Evolutionary conservation across 64 coral and sea anemone genomes (phyloP).

Genomic region (Stylophora pistillata): DNA sequence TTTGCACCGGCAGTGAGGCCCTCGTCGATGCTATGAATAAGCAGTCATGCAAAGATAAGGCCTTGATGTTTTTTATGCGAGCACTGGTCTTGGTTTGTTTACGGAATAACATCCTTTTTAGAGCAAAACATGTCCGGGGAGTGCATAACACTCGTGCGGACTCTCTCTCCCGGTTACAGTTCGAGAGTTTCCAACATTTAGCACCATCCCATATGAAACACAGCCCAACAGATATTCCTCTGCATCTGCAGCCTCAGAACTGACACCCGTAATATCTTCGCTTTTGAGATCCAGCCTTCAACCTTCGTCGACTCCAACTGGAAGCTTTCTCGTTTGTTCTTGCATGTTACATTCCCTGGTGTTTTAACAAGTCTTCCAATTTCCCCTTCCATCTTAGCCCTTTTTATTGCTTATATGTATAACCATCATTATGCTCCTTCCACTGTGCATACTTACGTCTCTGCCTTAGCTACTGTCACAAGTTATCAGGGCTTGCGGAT

Average conservation of each 20-base stretch:
- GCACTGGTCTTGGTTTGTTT: constrained; percentile 17
- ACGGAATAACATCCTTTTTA: constrained; percentile 19
- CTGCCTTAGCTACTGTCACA: constrained; percentile 60
- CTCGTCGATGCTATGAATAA: constrained; percentile 43
- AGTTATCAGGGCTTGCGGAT: constrained; percentile 41
- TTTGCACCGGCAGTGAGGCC: constrained; percentile 54
- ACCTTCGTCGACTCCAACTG: too few species aligned
- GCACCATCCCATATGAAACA: too few species aligned
- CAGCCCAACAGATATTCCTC: too few species aligned
- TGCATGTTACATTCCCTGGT: constrained; percentile 12
- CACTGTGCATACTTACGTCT: constrained; percentile 42
- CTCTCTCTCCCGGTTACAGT: too few species aligned
- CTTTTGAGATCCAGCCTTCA: too few species aligned
- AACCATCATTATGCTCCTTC: constrained; percentile 41
- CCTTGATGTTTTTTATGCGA: constrained; percentile 24
- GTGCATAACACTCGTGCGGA: too few species aligned
- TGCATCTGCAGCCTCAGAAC: too few species aligned
- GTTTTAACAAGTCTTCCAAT: constrained; percentile 3
- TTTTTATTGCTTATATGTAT: constrained; percentile 62
- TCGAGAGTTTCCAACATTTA: too few species aligned
- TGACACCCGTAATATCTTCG: too few species aligned
- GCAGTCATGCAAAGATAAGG: constrained; percentile 26
- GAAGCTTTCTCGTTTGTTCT: constrained; percentile 32
- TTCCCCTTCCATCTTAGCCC: neutral
- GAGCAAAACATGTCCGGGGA: too few species aligned